A percentile compares a stretch with the other conserved stretches of the same genome.
Evolutionary conservation across 2,113 vertebrate genomes (phyloP).

Genomic region (Ceyx cyanopectus): DNA sequence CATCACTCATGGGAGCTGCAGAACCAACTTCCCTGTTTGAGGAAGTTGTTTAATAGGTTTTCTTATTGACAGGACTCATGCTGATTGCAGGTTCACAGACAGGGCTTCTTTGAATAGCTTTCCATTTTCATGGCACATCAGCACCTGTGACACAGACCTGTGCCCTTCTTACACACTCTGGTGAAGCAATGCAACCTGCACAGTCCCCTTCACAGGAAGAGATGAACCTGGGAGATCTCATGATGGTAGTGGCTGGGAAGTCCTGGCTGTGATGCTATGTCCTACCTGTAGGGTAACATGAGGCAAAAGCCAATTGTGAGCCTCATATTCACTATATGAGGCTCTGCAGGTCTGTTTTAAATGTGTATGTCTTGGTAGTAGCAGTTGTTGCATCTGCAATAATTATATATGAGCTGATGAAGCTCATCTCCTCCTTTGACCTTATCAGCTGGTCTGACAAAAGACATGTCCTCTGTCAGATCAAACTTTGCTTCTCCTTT

Average conservation of each 20-base stretch:
- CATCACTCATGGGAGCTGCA: not conserved
- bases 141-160: not conserved
- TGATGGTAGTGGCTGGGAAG: not conserved
- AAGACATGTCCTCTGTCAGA: not conserved
- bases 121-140: not conserved
- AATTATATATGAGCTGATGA: not conserved
- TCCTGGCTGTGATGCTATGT: not conserved
- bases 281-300: not conserved
- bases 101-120: not conserved
- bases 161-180: not conserved
- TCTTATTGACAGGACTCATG: not conserved
- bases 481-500: not conserved
- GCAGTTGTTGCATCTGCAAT: not conserved
- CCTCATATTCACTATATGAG: accelerated
- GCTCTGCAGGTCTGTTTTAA: not conserved
- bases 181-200: accelerated
- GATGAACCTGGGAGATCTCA: not conserved
- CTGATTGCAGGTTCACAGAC: not conserved
- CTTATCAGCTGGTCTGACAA: not conserved
- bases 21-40: not conserved
- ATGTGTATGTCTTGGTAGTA: not conserved
- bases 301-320: not conserved
- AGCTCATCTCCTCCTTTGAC: not conserved
- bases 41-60: not conserved
- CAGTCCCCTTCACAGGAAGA: not conserved